Evolutionary conservation across 2,113 vertebrate species (phyloP).

Genomic region (Onychostoma macrolepis): DNA sequence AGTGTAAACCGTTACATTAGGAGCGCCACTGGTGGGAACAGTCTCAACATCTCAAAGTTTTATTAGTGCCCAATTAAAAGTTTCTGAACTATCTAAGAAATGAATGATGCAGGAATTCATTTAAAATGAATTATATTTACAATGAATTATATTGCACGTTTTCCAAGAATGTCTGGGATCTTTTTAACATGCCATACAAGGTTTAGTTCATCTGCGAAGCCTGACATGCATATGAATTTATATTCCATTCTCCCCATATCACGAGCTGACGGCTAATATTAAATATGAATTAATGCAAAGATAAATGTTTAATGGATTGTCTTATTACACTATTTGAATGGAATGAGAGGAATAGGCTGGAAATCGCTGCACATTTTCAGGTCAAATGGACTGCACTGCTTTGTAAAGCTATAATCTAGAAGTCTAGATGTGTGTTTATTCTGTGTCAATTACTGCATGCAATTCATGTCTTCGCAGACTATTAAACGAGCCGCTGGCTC

Average conservation of each 20-base stretch:
- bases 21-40: background rate
- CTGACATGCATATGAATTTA: slow-evolving; percentile 14
- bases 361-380: slow-evolving; percentile 7
- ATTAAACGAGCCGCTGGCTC: background rate
- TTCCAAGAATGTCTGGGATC: slow-evolving; percentile 13
- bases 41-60: slow-evolving; percentile 13
- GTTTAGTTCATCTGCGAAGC: slow-evolving; percentile 25
- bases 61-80: slow-evolving; percentile 33
- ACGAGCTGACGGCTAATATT: slow-evolving; percentile 39
- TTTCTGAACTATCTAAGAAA: slow-evolving; percentile 28
- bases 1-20: background rate
- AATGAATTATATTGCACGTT: slow-evolving; percentile 29
- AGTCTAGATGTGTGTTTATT: background rate
- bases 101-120: slow-evolving; percentile 17
- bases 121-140: slow-evolving; percentile 31
- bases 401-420: slow-evolving; percentile 1
- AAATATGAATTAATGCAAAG: slow-evolving; percentile 53
- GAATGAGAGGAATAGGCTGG: background rate
- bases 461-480: background rate
- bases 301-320: slow-evolving; percentile 51
- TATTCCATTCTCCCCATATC: slow-evolving; percentile 29
- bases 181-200: slow-evolving; percentile 37
- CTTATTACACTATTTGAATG: slow-evolving; percentile 49
- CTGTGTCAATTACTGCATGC: background rate
- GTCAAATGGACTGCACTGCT: slow-evolving; percentile 21